Evolutionary conservation across 2,888 invertebrate genomes (phyloP), one percentile per base, ranked within the genome.

Genomic region (Lycia hirtaria): DNA sequence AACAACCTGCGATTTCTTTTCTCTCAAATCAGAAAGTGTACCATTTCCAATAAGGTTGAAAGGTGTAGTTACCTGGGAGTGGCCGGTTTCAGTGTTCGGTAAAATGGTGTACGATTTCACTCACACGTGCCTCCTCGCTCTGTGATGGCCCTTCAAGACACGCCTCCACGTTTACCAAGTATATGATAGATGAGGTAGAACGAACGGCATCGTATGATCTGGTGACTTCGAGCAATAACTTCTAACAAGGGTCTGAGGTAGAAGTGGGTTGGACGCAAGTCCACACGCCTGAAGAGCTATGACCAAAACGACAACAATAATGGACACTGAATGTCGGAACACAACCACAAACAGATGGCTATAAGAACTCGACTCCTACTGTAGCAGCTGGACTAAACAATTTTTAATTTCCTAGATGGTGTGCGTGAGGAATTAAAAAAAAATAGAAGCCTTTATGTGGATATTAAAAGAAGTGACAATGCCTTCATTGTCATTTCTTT

Each of bases 51-150:
- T 52, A 37, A 26, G 33, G 28, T 43, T 26, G 43, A 57, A 64
- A 56, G 51, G 56, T 60, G 32, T 59, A 44, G 52, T 52, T 55
- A 57, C 55, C 56, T 51, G 60, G 53, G 57, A 55, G 52, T 35
- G 51, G 38, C 47, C 15, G 17, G 49, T 44, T 52, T 51, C 59
- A 38, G 57, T 62, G 65, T 68, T 64, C 61, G 65, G 72, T 83
- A 82, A 81, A 87, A 85, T 85, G 83, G 80, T 78, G 62, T 64
- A 49, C 48, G 32, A 60, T 58, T 68, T 9, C 17, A 41, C 20
- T 28, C 65, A 73, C 80, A 78, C 83, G 80, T 83, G 77, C 73
- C 75, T 72, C 70, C 63, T 67, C 64, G 67, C 62, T 59, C 64
- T 67, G 49, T 62, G 67, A 66, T 71, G 73, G 71, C 73, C 75